Base-by-base conservation (phyloP, 2,797 vertebrate genomes). In the Varecia variegata region DNA sequence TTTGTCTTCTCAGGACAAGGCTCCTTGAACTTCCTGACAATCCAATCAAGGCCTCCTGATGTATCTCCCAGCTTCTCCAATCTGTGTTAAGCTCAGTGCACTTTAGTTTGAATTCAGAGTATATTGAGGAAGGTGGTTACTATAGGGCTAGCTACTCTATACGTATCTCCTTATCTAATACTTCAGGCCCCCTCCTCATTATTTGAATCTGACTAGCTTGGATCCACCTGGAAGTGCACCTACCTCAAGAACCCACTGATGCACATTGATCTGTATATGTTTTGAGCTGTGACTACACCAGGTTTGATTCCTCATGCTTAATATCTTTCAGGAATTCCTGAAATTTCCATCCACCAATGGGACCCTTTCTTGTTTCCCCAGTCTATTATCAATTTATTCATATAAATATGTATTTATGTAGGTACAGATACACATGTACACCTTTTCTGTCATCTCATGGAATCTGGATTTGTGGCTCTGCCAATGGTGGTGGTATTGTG, bases 271-370 rank as follows among this genome's bases (percentile, higher is more conserved):
- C 54, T 79, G 11, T 30, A 4, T 70, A 40, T 71, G 25, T 92
- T 96, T 23, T 54, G 8, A 79, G 32, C 27, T 90, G 1, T 65
- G 25, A 27, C 17, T 83, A 52, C 12, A 88, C 5, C 40, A 83
- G 27, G 77, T 58, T 82, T 76, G 30, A 77, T 54, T 91, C 73
- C 21, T 88, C 9, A 38, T 32, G 13, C 54, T 88, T 82, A 86
- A 1, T 88, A 68, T 52, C 87, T 77, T 86, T 97, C n/a, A 93
- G 79, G 43, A 86, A 93, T 83, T 94, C 50, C 73, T 60, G 10
- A 79, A 50, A 65, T 86, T 93, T 80, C 62, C 18, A 88, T 32
- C 21, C 27, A 90, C 21, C 32, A 25, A 80, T 21, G 30, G 38
- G 32, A 62, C 5, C 18, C 35, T 84, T 80, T 58, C 77, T 73